Evolutionary conservation across 2,113 vertebrate species (phyloP), one percentile per base, ranked within the genome.

Genomic region (Morone chrysops): DNA sequence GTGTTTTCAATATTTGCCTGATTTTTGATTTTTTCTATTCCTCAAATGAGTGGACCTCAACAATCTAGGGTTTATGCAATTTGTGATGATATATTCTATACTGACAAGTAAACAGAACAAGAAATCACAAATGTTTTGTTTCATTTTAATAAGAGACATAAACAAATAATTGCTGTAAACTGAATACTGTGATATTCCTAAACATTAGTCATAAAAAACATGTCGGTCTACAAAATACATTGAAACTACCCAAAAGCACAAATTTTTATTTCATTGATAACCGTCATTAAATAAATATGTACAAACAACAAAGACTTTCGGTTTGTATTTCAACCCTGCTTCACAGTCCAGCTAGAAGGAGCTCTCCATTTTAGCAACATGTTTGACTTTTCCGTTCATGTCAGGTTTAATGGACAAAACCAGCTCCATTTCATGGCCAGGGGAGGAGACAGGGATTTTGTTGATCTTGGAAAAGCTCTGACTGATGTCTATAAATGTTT

Each of bases 401-500:
- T 82, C 92, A 0, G 83, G 90, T 2, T 81, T 89, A 3, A 92
- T 75, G 0, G 50, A 65, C 0, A 96, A 93, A 8, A 78, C 93
- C 59, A 95, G 90, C 79, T 96, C 93, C 40, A 88, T 93, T 81
- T 97, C 96, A 10, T 93, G 92, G 62, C 80, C 79, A 4, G 90
- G 89, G 0, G 83, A 48, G 36, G 76, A 50, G 3, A 60, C 68
- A 2, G 87, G 43, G 0, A 94, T 88, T 86, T 97, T 97, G 92
- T 97, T 98, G 73, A 96, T 96, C 87, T 95, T 97, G 85, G 95
- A 93, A 80, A 99, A 99, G 17, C 94, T 97, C 83, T 96, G 95
- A 87, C 95, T 97, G 93, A 99, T 99, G 91, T 99, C 96, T 57
- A 95, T 71, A 8, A 97, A 95, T 1, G 97, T 99, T 94, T 96